Conservation (phyloP, 2,888 invertebrate species). For the Philaethria dido region DNA sequence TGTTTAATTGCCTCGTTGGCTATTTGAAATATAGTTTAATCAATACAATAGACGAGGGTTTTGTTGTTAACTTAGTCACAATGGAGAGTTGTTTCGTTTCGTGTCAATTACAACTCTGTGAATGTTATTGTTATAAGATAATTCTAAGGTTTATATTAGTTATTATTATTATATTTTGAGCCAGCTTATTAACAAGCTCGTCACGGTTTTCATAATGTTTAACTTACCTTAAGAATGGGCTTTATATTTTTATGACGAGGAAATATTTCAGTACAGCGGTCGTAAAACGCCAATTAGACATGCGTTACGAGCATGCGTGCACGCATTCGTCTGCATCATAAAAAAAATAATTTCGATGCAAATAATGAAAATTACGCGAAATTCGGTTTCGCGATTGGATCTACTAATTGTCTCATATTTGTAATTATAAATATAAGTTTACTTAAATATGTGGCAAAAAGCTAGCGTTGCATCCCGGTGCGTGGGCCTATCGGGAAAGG, state of each 20-base stretch:
- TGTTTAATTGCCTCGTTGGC: constrained; percentile 80
- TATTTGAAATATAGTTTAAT: constrained; percentile 77
- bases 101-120: constrained; percentile 37
- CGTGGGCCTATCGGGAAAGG: constrained; percentile 46
- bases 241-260: constrained; percentile 21
- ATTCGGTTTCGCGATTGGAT: constrained; percentile 65
- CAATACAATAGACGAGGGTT: constrained; percentile 61
- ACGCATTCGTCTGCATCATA: constrained; percentile 60
- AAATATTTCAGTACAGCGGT: constrained; percentile 28
- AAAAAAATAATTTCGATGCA: constrained; percentile 73
- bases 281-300: constrained; percentile 62
- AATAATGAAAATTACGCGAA: constrained; percentile 72
- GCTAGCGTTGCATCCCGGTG: constrained; percentile 68
- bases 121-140: constrained; percentile 32
- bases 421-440: constrained; percentile 47
- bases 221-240: constrained; percentile 5
- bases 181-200: constrained; percentile 9
- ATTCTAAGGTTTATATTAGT: constrained; percentile 11
- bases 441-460: constrained; percentile 58
- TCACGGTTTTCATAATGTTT: constrained; percentile 7
- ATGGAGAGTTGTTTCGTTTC: constrained; percentile 48
- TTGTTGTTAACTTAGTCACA: constrained; percentile 52
- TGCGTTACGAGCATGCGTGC: constrained; percentile 73
- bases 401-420: constrained; percentile 67
- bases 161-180: constrained; percentile 9